Evolutionary conservation across 1,140 invertebrate species (phyloP).

Genomic region (Popillia japonica): DNA sequence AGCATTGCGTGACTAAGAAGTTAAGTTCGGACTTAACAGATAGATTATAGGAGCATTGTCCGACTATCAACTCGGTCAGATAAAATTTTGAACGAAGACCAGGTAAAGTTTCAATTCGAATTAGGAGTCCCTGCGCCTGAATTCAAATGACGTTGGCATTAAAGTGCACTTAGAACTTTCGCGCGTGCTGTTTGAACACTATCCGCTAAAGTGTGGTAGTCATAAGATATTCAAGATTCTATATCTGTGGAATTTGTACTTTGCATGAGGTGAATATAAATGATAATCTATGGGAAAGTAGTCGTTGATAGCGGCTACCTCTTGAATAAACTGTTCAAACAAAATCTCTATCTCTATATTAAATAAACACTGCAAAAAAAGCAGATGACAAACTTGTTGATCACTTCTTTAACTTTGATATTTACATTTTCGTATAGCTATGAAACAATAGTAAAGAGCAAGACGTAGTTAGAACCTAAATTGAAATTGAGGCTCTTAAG

Average conservation of each 20-base stretch:
- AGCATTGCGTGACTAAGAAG: slow-evolving; percentile 19
- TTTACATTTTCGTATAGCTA: too few species aligned
- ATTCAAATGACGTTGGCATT: slow-evolving; percentile 9
- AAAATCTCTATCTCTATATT: too few species aligned
- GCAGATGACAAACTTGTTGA: too few species aligned
- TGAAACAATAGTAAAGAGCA: too few species aligned
- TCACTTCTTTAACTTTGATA: too few species aligned
- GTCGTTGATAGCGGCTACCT: too few species aligned
- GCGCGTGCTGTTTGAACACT: not conserved
- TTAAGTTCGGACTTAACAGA: slow-evolving; percentile 10
- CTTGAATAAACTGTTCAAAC: too few species aligned
- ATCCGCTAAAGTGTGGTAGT: not conserved
- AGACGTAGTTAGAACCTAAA: too few species aligned
- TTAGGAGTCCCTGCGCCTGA: slow-evolving; percentile 15
- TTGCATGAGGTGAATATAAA: too few species aligned
- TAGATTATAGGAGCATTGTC: not conserved
- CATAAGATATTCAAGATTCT: not conserved
- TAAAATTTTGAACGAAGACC: slow-evolving; percentile 16
- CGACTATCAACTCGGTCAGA: not conserved
- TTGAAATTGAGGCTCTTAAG: too few species aligned
- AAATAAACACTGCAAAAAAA: too few species aligned
- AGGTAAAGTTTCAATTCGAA: slow-evolving; percentile 28
- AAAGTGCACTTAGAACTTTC: slow-evolving; percentile 30
- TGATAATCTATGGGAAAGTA: too few species aligned
- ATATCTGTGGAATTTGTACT: not conserved